A percentile compares a stretch with the other conserved stretches of the same genome.
Conservation (phyloP, 1,140 invertebrate genomes). For the Globodera rostochiensis region DNA sequence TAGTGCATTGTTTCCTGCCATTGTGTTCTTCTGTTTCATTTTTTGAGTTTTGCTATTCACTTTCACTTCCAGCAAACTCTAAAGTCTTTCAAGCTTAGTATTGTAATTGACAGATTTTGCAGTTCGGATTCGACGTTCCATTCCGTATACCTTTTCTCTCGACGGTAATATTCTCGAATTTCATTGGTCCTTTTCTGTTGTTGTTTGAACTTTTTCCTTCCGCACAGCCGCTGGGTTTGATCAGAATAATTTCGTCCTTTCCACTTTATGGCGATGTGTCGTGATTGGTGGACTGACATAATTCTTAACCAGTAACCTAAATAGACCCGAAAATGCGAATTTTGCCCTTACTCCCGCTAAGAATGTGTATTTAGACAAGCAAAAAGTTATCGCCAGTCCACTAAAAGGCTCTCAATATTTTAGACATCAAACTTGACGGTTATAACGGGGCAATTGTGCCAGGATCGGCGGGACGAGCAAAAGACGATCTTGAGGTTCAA, state of each 20-base stretch:
- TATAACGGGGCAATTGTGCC: slow-evolving; percentile 53
- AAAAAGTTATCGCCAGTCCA: not conserved
- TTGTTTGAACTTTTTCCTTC: not conserved
- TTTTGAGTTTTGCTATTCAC: not conserved
- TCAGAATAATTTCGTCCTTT: not conserved
- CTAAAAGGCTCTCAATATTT: slow-evolving; percentile 12
- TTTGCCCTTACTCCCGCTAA: not conserved
- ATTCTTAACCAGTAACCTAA: too few relatives aligned
- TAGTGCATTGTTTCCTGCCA: slow-evolving; percentile 11
- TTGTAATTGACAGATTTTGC: slow-evolving; percentile 35
- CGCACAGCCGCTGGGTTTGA: not conserved
- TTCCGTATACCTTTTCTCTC: slow-evolving; percentile 53
- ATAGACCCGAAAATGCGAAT: too few relatives aligned
- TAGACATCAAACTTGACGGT: slow-evolving; percentile 60
- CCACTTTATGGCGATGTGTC: not conserved
- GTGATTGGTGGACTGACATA: not conserved
- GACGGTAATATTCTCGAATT: slow-evolving; percentile 44
- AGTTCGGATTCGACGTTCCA: slow-evolving; percentile 59
- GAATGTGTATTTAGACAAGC: not conserved
- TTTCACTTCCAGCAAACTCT: not conserved
- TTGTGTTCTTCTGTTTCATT: not conserved
- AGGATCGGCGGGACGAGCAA: slow-evolving; percentile 63
- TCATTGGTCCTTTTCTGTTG: not conserved
- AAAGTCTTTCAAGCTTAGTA: slow-evolving; percentile 2
- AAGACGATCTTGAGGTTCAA: slow-evolving; percentile 39